Conservation (phyloP, 2,113 vertebrate species). For the Archocentrus centrarchus region DNA sequence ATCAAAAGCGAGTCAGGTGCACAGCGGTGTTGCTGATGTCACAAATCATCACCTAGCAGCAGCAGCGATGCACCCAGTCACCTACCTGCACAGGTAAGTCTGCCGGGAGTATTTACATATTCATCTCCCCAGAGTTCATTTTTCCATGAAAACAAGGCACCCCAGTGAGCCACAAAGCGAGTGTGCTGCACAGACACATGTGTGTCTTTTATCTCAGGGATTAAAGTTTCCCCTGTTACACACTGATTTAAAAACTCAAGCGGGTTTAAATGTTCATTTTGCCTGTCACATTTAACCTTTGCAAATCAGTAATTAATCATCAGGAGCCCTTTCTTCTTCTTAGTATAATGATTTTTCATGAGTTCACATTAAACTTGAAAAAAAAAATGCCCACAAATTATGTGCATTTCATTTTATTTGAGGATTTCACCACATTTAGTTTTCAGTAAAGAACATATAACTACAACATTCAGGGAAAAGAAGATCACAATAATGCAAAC, state of each 20-base stretch:
- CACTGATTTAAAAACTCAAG: no score
- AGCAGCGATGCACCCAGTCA: constrained; percentile 23
- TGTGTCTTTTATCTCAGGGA: neutral
- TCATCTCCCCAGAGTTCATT: constrained; percentile 22
- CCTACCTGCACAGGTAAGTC: constrained; percentile 11
- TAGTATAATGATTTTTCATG: neutral
- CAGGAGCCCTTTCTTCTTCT: neutral
- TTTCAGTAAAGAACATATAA: neutral
- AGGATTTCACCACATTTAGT: neutral
- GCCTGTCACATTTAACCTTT: neutral
- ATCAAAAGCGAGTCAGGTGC: neutral
- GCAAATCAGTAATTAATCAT: neutral
- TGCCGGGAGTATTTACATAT: constrained; percentile 9
- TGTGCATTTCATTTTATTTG: neutral
- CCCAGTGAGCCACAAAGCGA: neutral
- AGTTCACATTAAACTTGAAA: neutral
- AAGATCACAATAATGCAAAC: neutral
- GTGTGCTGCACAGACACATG: neutral
- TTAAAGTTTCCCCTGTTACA: neutral
- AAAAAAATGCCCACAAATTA: neutral
- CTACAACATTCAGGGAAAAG: neutral
- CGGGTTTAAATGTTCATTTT: neutral
- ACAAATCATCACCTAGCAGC: constrained; percentile 43
- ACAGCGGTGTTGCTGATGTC: constrained; percentile 4
- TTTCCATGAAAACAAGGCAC: constrained; percentile 32